Base-by-base conservation (phyloP, 1,140 invertebrate species). In the Magallana angulata region DNA sequence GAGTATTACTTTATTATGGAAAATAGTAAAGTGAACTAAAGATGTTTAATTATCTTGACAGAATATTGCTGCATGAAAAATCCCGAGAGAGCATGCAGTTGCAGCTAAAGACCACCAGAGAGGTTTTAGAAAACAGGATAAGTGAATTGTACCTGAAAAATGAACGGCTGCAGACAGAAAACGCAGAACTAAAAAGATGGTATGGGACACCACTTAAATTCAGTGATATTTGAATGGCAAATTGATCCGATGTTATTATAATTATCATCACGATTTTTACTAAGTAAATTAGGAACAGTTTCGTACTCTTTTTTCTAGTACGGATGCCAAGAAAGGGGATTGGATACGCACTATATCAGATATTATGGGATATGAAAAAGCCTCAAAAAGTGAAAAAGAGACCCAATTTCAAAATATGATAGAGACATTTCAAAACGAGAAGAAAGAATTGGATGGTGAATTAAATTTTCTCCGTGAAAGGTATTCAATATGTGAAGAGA, bases 61-160 rank as follows among this genome's bases (percentile, higher is more conserved):
- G 81, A 24, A 57, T 82, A 57, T 7, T 11, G 9, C 81, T 18
- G 16, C 14, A 58, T 9, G 81, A 82, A 16, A 57, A 57, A 82
- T 16, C 12, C 48, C 18, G 16, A 58, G 81, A 82, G 18, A 82
- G 11, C 57, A 58, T 82, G 57, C 81, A 58, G 14, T 18, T 11
- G 12, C 81, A 82, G 48, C 57, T 82, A 18, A 82, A 82, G 36
- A 82, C 56, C 8, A 82, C 81, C n/a, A n/a, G 81, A 82, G 81
- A 82, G 57, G 81, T 82, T n/a, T 12, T 82, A 7, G 81, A 82
- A 18, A 82, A 82, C 48, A 57, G 81, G 48, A 82, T 82, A 16
- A 57, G 56, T 82, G 81, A 82, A 82, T 24, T 82, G 9, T 58
- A 82, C n/a, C 14, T 57, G 9, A 82, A 16, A 57, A 82, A 82